A percentile compares a stretch with the other conserved stretches of the same genome.
These are phyloP conservation scores for Pseudococcus longispinus DNA, from an alignment of 2,888 invertebrate species.

Conservation along the genomic window DNA sequence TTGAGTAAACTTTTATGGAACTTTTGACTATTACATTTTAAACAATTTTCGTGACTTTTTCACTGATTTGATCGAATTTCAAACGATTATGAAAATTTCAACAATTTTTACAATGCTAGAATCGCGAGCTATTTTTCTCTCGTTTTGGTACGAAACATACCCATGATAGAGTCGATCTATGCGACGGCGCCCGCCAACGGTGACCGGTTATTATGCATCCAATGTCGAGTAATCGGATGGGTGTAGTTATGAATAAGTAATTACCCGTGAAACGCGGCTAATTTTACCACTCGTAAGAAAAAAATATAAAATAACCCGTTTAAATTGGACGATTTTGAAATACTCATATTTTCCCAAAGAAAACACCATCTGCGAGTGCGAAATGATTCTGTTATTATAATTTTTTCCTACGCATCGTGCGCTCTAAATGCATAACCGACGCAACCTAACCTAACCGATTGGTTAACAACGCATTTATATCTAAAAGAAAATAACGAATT, in stretches of 20 bases:
- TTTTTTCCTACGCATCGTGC: not conserved
- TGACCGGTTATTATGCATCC: not conserved
- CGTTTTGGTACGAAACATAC: not conserved
- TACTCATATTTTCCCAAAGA: not conserved
- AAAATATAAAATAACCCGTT: not conserved
- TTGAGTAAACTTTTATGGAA: not conserved
- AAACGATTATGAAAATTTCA: no score
- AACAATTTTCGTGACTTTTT: not conserved
- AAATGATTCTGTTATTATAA: not conserved
- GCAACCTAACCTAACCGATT: not conserved
- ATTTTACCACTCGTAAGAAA: not conserved
- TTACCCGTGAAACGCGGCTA: slow-evolving; percentile 18
- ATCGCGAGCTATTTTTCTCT: not conserved
- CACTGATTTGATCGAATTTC: no score
- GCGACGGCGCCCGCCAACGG: not conserved
- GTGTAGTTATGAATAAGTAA: slow-evolving; percentile 31
- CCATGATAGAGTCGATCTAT: not conserved
- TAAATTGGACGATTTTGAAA: slow-evolving; percentile 2
- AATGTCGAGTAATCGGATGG: slow-evolving; percentile 14
- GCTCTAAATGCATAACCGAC: not conserved
- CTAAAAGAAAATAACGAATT: not conserved
- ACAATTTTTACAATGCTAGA: no score
- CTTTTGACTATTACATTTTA: no score
- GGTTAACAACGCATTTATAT: not conserved
- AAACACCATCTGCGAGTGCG: not conserved